Evolutionary conservation across 2,797 vertebrate genomes (phyloP).

Genomic region (Rhinatrema bivittatum): DNA sequence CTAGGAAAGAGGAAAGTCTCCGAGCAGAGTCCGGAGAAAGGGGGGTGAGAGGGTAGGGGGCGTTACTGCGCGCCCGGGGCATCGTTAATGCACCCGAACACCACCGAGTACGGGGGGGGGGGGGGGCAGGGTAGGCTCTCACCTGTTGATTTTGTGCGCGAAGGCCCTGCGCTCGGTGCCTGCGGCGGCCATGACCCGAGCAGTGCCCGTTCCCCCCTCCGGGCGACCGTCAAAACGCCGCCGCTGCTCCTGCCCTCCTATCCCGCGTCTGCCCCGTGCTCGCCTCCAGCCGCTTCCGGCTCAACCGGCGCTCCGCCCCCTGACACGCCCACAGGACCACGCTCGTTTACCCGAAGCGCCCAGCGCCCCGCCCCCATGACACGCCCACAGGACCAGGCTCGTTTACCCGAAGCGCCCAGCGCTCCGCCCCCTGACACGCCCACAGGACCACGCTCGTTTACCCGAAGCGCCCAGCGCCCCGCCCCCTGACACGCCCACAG

Average conservation of each 20-base stretch:
- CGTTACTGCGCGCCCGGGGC: background rate
- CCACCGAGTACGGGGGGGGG: too few species aligned
- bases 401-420: too few species aligned
- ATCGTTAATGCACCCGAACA: background rate
- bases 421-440: too few species aligned
- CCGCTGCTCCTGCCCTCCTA: constrained; percentile 2
- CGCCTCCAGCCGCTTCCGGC: background rate
- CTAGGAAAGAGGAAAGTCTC: too few species aligned
- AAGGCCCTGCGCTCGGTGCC: constrained; percentile 79
- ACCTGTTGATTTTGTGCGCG: constrained; percentile 88
- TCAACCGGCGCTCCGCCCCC: too few species aligned
- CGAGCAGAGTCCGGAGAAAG: background rate
- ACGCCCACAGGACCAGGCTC: too few species aligned
- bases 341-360: too few species aligned
- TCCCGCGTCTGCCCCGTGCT: background rate
- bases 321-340: too few species aligned
- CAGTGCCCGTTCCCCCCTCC: background rate
- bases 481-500: too few species aligned
- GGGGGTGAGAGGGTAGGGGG: background rate
- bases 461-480: too few species aligned
- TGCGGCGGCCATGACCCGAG: constrained; percentile 55
- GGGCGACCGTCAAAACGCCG: background rate
- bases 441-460: too few species aligned
- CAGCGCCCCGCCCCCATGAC: too few species aligned
- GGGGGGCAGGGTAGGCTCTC: constrained; percentile 4